These are phyloP conservation scores for Trachelus tabidus DNA, from an alignment of 2,888 invertebrate species.

Conservation along the genomic window DNA sequence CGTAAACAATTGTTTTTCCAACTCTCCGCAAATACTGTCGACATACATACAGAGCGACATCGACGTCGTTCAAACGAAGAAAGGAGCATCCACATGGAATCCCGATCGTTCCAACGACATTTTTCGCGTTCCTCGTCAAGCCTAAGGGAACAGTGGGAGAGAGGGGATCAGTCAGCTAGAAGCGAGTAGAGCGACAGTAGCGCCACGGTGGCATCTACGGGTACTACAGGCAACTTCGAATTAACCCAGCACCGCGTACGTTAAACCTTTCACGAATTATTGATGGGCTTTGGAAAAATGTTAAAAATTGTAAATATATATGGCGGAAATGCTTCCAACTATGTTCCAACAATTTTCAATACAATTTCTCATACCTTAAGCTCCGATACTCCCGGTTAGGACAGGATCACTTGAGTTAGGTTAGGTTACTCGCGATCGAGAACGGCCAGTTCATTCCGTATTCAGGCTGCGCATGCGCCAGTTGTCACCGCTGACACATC, in stretches of 20 bases:
- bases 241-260: not conserved
- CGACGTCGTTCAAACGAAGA: not conserved
- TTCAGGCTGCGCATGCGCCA: slow-evolving; percentile 65
- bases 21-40: not conserved
- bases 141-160: not conserved
- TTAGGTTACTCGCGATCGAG: not conserved
- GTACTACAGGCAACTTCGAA: not conserved
- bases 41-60: not conserved
- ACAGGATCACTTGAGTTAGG: not conserved
- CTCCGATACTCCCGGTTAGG: not conserved
- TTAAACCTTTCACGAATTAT: not conserved
- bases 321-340: not conserved
- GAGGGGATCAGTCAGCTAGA: not conserved
- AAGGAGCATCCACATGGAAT: not conserved
- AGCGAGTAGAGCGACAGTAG: not conserved
- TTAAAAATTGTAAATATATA: not conserved
- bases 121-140: not conserved
- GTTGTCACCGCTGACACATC: slow-evolving; percentile 66
- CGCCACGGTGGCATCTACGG: not conserved
- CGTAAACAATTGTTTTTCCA: not conserved
- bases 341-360: not conserved
- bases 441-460: slow-evolving; percentile 57
- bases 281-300: not conserved
- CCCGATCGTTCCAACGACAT: not conserved
- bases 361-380: not conserved